Percentiles rank a stretch among this genome's conserved stretches.
Evolutionary conservation across 1,140 invertebrate species (phyloP).

Genomic region (Drosophila pruinosa): DNA sequence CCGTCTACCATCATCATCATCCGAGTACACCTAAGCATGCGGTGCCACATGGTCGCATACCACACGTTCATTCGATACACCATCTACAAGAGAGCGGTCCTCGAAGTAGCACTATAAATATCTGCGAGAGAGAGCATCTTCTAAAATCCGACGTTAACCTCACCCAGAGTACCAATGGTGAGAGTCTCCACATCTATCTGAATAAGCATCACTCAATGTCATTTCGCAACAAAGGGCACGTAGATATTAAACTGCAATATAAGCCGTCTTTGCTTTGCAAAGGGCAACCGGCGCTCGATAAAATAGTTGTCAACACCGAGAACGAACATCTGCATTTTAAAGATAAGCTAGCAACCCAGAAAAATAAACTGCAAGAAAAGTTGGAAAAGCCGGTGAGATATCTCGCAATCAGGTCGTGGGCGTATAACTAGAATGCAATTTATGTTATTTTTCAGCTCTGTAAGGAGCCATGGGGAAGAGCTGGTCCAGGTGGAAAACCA

Average conservation of each 20-base stretch:
- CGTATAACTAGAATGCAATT: neutral
- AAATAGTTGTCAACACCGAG: constrained; percentile 73
- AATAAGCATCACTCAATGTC: constrained; percentile 84
- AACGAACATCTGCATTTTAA: constrained; percentile 57
- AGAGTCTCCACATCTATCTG: constrained; percentile 82
- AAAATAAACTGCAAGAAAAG: constrained; percentile 69
- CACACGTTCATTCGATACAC: constrained; percentile 68
- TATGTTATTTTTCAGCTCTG: constrained; percentile 30
- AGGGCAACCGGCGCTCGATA: constrained; percentile 82
- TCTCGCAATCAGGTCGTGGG: constrained; percentile 14
- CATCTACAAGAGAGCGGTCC: constrained; percentile 70
- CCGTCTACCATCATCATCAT: constrained; percentile 60
- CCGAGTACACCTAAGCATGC: constrained; percentile 38
- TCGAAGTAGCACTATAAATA: constrained; percentile 66
- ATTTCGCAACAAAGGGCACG: constrained; percentile 83
- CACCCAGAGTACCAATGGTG: constrained; percentile 72
- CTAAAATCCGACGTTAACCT: constrained; percentile 55
- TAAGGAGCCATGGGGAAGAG: constrained; percentile 84
- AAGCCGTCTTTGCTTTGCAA: constrained; percentile 80
- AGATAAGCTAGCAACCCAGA: constrained; percentile 55
- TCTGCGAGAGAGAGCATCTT: constrained; percentile 67
- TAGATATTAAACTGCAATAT: constrained; percentile 84
- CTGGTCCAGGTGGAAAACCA: constrained; percentile 85
- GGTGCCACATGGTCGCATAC: constrained; percentile 25
- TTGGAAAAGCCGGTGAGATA: constrained; percentile 80